Percentiles rank a stretch among this genome's conserved stretches.
Evolutionary conservation across 2,113 vertebrate genomes (phyloP).

Genomic region (Dolichotis patagonum): DNA sequence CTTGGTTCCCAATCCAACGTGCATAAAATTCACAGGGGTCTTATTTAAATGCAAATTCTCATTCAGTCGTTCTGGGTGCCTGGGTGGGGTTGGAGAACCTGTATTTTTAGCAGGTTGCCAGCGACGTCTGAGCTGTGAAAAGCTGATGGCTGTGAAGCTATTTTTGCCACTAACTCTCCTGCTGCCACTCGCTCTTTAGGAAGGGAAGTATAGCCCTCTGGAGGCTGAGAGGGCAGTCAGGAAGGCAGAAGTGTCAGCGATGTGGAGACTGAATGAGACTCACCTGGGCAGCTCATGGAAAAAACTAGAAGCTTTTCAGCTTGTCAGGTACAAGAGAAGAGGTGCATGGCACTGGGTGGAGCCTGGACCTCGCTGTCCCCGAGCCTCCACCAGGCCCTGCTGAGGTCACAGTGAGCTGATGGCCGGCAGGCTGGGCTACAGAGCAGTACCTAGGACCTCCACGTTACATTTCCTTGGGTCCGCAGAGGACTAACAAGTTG

Average conservation of each 20-base stretch:
- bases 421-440: neutral
- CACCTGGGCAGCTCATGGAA: neutral
- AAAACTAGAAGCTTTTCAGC: neutral
- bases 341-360: rapidly evolving
- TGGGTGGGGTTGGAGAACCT: neutral
- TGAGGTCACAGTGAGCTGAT: neutral
- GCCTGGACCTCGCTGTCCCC: rapidly evolving
- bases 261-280: rapidly evolving
- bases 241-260: neutral
- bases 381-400: neutral
- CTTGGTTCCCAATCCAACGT: neutral
- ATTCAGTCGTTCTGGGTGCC: neutral
- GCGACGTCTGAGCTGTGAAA: neutral
- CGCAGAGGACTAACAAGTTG: too few species aligned
- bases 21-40: neutral
- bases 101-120: neutral
- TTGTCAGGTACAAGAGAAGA: neutral
- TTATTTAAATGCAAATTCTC: neutral
- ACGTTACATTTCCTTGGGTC: neutral
- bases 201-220: neutral
- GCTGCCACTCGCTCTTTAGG: neutral
- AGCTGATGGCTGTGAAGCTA: neutral
- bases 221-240: neutral
- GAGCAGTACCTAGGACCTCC: neutral
- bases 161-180: neutral